phyloP scores from a whole-genome alignment of 1,140 invertebrate genomes.

The Formica selysi region DNA sequence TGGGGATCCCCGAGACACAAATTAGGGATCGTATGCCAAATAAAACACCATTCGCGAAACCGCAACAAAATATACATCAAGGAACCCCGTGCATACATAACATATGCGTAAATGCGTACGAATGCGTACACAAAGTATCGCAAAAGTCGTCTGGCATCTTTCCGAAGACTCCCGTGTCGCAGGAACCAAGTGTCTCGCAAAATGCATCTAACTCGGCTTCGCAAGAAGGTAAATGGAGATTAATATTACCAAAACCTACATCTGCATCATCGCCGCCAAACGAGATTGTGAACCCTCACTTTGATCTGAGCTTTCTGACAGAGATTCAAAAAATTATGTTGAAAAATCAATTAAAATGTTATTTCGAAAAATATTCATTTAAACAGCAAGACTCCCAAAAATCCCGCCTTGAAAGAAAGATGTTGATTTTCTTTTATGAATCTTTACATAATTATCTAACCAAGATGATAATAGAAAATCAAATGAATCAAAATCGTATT shows the following conservation, averaged over 20 bases:
- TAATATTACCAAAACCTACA: background rate
- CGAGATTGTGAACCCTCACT: background rate
- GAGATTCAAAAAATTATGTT: conserved; percentile 47
- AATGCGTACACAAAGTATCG: background rate
- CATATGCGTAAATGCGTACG: too few species aligned
- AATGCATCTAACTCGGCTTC: background rate
- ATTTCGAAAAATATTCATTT: background rate
- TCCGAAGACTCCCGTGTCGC: background rate
- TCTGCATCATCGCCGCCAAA: background rate
- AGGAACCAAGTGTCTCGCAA: background rate
- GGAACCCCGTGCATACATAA: background rate
- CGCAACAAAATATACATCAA: background rate
- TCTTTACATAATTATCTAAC: background rate
- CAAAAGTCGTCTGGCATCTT: background rate
- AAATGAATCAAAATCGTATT: background rate
- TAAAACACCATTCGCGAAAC: background rate
- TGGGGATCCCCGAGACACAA: background rate
- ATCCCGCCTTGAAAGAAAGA: background rate
- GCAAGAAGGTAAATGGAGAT: background rate
- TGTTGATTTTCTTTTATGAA: background rate
- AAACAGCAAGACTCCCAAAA: background rate
- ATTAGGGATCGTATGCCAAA: background rate
- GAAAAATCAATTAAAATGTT: conserved; percentile 2
- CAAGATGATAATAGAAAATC: background rate
- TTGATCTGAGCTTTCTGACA: conserved; percentile 37